These are phyloP conservation scores for Scolopax bukidnonensis DNA, from an alignment of 2,797 vertebrate species.

Conservation along the genomic window DNA sequence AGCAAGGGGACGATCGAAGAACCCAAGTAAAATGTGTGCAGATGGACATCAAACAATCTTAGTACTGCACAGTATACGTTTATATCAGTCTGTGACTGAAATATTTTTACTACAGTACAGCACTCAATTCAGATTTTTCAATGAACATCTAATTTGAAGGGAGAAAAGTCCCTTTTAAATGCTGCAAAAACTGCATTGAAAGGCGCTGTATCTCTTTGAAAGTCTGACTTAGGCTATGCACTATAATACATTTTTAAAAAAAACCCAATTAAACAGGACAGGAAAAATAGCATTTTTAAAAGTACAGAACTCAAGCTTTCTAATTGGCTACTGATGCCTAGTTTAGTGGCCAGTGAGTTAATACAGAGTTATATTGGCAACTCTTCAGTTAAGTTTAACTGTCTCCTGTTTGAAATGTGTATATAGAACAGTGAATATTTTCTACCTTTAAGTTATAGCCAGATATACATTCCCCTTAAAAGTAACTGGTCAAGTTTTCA, in stretches of 20 bases:
- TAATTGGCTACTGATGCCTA: slow-evolving; percentile 63
- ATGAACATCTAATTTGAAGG: slow-evolving; percentile 71
- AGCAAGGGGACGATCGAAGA: slow-evolving; percentile 98
- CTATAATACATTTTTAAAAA: slow-evolving; percentile 62
- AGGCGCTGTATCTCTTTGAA: slow-evolving; percentile 69
- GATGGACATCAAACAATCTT: slow-evolving; percentile 55
- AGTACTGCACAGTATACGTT: slow-evolving; percentile 62
- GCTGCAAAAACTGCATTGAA: slow-evolving; percentile 68
- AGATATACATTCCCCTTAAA: slow-evolving; percentile 68
- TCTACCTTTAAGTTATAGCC: slow-evolving; percentile 72
- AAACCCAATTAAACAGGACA: slow-evolving; percentile 41
- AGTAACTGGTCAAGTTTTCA: slow-evolving; percentile 65
- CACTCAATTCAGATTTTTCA: slow-evolving; percentile 73
- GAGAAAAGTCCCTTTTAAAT: slow-evolving; percentile 71
- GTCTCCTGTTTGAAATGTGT: slow-evolving; percentile 65
- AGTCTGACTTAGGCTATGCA: slow-evolving; percentile 65
- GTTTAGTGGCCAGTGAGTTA: slow-evolving; percentile 60
- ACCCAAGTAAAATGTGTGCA: slow-evolving; percentile 86
- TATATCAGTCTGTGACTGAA: slow-evolving; percentile 77
- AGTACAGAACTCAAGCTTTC: slow-evolving; percentile 56
- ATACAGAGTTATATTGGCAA: slow-evolving; percentile 46
- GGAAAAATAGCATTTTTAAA: slow-evolving; percentile 59
- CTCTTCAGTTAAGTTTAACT: slow-evolving; percentile 52
- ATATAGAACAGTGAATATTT: slow-evolving; percentile 56
- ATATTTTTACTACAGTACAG: slow-evolving; percentile 75